Evolutionary conservation across 2,113 vertebrate species (phyloP), one percentile per base, ranked within the genome.

Genomic region (Eidolon helvum): DNA sequence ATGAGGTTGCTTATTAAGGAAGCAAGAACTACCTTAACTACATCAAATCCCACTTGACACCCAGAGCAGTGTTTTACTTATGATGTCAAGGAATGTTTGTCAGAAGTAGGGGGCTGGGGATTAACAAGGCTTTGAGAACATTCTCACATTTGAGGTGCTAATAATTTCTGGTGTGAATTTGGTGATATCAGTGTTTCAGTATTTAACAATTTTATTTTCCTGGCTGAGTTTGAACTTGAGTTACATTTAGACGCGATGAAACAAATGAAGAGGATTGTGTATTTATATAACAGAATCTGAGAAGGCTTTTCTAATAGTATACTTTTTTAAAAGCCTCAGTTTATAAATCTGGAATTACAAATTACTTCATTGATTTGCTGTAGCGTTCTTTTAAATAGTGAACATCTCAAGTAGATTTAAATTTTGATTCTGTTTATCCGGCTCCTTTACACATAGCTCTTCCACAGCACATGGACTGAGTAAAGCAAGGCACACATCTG

Each of bases 61-160:
- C 43, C 3, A n/a, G 43, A 15, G 48, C 8, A 22, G 8, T 30
- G 48, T 85, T 65, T 86, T 79, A 26, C 57, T 83, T 43, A 30
- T 10, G 61, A 50, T 45, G 15, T 53, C 22, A 55, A 59, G 66
- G 55, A 65, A 57, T 87, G 40, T 38, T 65, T 35, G 40, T 78
- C 69, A 45, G 26, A 45, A 26, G 28, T 21, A 19, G 8, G 14
- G 65, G 9, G n/a, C 24, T 11, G 66, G 68, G 22, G 43, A 91
- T 83, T 63, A 79, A 24, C 22, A 35, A 22, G 53, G 10, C 71
- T 92, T 95, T 72, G 69, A 61, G 84, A 59, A 26, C 35, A 75
- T 87, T 61, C 45, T 95, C 77, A 96, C 57, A 12, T 87, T 69
- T 30, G 28, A 86, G 78, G 77, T 72, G 85, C 74, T 97, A 91